Base-by-base conservation (phyloP, 2,113 vertebrate genomes). In the Talpa occidentalis region DNA sequence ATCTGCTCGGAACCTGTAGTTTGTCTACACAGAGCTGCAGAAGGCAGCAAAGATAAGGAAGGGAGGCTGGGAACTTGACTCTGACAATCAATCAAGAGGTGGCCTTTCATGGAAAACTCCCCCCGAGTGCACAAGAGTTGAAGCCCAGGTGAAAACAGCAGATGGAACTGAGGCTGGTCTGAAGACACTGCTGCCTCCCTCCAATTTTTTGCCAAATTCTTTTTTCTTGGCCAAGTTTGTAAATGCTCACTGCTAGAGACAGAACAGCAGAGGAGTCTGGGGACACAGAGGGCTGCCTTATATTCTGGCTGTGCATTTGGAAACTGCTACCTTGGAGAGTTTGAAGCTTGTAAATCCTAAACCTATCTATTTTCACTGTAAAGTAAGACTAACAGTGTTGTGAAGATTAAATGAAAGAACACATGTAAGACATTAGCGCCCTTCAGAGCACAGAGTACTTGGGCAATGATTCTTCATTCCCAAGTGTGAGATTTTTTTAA, bases 31-130 rank as follows among this genome's bases (percentile, higher is more conserved):
- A 85, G 93, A 81, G 80, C 90, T 74, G 32, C 94, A 96, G 76
- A 95, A 97, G 86, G 93, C 74, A 32, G 40, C 26, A 64, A 28
- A 93, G 94, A 94, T 96, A 95, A 96, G 83, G 26, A 93, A 93
- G 87, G 30, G 0, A 47, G 5, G 10, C 47, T 47, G n/a, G 56
- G 47, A 62, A 67, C 17, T 42, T 2, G 30, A 67, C 24, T 89
- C 59, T 0, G 0, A 37, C 24, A 54, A 37, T 54, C 76, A 64
- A 15, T 89, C 60, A 52, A 37, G 47, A 80, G 60, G 26, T 56
- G 49, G 17, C 19, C 22, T 91, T 74, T 91, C 26, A 66, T 87
- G 93, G 82, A 92, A 89, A 76, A 56, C 22, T 76, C 47, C 7
- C 67, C 1, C 9, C 30, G 11, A 1, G 5, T 77, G 82, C 67